A percentile compares a stretch with the other conserved stretches of the same genome.
phyloP scores from a whole-genome alignment of 1,140 invertebrate species.

The Trichonephila clavipes region DNA sequence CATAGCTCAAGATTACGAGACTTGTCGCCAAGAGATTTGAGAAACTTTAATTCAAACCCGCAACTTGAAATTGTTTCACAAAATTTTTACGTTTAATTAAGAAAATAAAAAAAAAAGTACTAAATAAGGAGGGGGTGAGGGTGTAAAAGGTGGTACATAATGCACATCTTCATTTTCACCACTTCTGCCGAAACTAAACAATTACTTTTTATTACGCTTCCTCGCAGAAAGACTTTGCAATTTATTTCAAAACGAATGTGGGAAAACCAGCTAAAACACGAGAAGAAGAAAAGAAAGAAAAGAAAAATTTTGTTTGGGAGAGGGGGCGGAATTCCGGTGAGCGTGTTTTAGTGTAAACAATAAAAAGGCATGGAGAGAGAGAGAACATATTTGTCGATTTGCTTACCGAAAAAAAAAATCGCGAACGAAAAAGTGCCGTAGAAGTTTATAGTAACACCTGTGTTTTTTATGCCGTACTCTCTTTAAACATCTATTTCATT shows the following conservation, averaged over 20 bases:
- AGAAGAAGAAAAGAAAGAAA: neutral
- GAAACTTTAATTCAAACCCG: too few species aligned
- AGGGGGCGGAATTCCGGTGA: neutral
- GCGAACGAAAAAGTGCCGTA: neutral
- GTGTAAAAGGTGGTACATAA: too few species aligned
- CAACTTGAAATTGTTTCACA: too few species aligned
- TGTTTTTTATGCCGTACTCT: slow-evolving; percentile 30
- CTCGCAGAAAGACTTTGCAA: neutral
- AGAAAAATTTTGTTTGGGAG: neutral
- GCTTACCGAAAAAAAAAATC: neutral
- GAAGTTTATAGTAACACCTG: slow-evolving; percentile 17
- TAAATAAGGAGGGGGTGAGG: too few species aligned
- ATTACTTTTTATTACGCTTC: neutral
- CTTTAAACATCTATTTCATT: slow-evolving; percentile 27
- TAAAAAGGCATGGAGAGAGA: neutral
- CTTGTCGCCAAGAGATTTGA: too few species aligned
- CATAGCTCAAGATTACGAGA: too few species aligned
- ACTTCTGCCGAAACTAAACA: neutral
- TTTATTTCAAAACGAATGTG: neutral
- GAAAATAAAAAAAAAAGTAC: too few species aligned
- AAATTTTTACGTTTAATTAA: too few species aligned
- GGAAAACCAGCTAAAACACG: neutral
- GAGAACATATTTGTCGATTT: neutral
- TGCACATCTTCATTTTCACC: neutral
- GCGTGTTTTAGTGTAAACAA: neutral